phyloP scores from a whole-genome alignment of 2,888 invertebrate species.

The Spialia ferax region DNA sequence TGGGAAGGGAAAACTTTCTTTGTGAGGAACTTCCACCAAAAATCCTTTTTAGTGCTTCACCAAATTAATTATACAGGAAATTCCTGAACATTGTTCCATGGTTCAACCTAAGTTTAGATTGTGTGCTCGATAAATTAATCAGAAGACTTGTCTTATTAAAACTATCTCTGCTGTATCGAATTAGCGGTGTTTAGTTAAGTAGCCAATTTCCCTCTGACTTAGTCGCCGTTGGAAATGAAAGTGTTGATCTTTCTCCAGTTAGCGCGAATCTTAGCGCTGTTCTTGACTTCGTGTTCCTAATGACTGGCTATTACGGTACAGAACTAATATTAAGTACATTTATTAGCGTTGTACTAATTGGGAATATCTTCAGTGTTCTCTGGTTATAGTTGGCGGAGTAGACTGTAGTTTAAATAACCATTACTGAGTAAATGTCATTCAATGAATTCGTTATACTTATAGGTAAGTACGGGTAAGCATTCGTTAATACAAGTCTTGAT shows the following conservation, averaged over 20 bases:
- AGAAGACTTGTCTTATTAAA: background rate
- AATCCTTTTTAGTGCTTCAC: too few species aligned
- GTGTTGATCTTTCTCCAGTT: conserved; percentile 50
- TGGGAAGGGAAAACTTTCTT: too few species aligned
- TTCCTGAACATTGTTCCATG: too few species aligned
- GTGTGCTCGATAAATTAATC: too few species aligned
- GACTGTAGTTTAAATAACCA: too few species aligned
- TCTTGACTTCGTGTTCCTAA: background rate
- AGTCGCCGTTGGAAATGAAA: conserved; percentile 36
- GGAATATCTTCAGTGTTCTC: background rate
- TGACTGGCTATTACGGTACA: background rate
- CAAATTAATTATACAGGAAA: too few species aligned
- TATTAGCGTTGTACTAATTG: background rate
- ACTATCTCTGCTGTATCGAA: background rate
- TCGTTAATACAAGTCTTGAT: too few species aligned
- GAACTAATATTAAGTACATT: background rate
- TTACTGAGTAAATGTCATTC: too few species aligned
- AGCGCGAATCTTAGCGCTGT: background rate
- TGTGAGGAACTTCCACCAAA: too few species aligned
- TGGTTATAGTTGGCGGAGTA: background rate
- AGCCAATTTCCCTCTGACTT: background rate
- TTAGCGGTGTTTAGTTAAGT: background rate
- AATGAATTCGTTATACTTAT: too few species aligned
- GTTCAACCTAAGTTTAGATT: too few species aligned
- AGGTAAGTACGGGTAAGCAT: too few species aligned